Evolutionary conservation across 2,797 vertebrate genomes (phyloP).

Genomic region (Epinephelus coioides): DNA sequence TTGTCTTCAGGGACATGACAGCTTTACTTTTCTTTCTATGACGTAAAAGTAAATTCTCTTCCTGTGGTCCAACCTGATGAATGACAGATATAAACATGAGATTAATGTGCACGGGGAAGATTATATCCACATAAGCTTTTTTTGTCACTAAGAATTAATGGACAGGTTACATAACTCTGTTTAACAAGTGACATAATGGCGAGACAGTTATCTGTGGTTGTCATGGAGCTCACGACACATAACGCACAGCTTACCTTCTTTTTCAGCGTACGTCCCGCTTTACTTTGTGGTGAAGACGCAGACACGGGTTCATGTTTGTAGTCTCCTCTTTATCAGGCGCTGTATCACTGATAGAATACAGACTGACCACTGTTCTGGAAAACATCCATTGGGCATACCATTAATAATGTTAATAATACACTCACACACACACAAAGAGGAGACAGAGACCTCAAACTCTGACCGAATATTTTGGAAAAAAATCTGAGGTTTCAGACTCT

Average conservation of each 20-base stretch:
- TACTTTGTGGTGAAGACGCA: constrained; percentile 13
- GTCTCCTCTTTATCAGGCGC: constrained; percentile 51
- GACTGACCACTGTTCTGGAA: constrained; percentile 28
- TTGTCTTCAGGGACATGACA: constrained; percentile 19
- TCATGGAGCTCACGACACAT: constrained; percentile 50
- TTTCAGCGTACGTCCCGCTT: not conserved
- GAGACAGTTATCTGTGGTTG: constrained; percentile 36
- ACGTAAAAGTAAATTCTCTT: constrained; percentile 16
- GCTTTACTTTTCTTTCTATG: not conserved
- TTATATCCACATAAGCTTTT: constrained; percentile 9
- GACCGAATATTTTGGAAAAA: constrained; percentile 14
- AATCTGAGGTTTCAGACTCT: constrained; percentile 21
- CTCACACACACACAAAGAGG: not conserved
- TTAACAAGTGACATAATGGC: constrained; percentile 36
- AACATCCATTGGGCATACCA: constrained; percentile 44
- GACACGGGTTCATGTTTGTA: constrained; percentile 7
- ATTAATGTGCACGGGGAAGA: not conserved
- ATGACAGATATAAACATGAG: constrained; percentile 20
- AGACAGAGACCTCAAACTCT: not conserved
- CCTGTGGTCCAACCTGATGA: constrained; percentile 8
- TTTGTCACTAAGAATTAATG: constrained; percentile 8
- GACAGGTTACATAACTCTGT: constrained; percentile 32
- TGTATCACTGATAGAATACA: constrained; percentile 46
- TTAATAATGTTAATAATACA: constrained; percentile 39
- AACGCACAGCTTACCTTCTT: constrained; percentile 35